Evolutionary conservation across 2,113 vertebrate genomes (phyloP).

Genomic region (Tapirus terrestris): DNA sequence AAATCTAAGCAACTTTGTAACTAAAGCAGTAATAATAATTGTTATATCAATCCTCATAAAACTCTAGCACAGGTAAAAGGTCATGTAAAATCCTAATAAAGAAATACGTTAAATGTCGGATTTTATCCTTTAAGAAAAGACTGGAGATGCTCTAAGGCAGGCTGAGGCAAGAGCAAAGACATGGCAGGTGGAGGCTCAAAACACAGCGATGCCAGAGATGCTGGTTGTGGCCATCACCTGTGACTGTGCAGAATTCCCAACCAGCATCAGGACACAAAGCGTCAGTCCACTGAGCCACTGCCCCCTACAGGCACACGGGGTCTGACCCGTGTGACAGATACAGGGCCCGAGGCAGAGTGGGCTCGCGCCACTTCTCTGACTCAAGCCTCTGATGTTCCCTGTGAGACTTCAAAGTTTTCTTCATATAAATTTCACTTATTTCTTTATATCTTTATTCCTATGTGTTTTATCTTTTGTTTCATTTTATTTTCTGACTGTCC

Average conservation of each 20-base stretch:
- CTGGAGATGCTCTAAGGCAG: not conserved
- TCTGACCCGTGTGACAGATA: not conserved
- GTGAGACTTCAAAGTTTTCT: not conserved
- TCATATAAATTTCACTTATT: not conserved
- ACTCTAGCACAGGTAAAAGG: not conserved
- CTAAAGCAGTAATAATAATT: not conserved
- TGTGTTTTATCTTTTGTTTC: not conserved
- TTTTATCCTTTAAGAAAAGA: not conserved
- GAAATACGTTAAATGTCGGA: not conserved
- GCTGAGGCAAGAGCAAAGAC: not conserved
- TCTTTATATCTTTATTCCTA: not conserved
- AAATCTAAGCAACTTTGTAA: not conserved
- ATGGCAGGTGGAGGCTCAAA: not conserved
- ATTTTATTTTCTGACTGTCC: not conserved
- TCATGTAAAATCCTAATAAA: not conserved
- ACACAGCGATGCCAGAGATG: not conserved
- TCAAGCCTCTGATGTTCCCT: no score
- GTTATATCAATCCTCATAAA: not conserved
- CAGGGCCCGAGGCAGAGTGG: no score
- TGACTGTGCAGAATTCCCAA: not conserved
- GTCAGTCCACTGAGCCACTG: not conserved
- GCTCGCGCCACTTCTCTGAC: not conserved
- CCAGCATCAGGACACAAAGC: not conserved
- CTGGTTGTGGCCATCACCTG: not conserved
- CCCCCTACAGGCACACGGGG: not conserved